Conservation (phyloP, 1,140 invertebrate genomes). For the Mesaphorura yosii region DNA sequence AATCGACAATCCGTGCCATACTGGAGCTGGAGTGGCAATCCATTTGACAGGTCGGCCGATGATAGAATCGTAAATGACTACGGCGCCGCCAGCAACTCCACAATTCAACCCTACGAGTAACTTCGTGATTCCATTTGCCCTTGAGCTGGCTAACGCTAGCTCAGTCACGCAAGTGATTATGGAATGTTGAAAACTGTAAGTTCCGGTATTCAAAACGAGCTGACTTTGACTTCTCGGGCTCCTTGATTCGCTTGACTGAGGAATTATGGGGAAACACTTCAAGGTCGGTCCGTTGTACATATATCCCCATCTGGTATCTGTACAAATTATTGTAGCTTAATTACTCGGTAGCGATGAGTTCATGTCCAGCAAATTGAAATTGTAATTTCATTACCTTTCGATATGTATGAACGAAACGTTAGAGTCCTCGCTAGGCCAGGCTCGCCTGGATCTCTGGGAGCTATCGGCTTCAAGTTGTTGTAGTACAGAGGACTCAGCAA, state of each 20-base stretch:
- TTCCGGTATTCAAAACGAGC: slow-evolving; percentile 5
- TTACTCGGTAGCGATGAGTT: no score
- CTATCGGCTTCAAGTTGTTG: no score
- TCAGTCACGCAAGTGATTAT: slow-evolving; percentile 23
- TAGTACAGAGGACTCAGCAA: no score
- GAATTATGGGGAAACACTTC: slow-evolving; percentile 22
- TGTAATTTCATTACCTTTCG: no score
- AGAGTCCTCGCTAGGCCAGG: no score
- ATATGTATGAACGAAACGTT: no score
- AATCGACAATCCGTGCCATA: slow-evolving; percentile 5
- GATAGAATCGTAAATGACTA: slow-evolving; percentile 25
- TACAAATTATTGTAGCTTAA: no score
- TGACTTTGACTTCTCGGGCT: background rate
- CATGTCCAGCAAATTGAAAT: no score
- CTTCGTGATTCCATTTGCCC: slow-evolving; percentile 6
- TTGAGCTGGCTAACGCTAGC: slow-evolving; percentile 8
- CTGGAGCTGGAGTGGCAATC: slow-evolving; percentile 20
- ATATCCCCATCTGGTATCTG: slow-evolving; percentile 26
- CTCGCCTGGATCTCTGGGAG: no score
- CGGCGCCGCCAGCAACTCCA: slow-evolving; percentile 10
- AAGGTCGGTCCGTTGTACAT: slow-evolving; percentile 16
- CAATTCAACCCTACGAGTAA: slow-evolving; percentile 21
- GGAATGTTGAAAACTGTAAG: slow-evolving; percentile 10
- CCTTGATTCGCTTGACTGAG: background rate
- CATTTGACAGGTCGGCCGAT: slow-evolving; percentile 15